These are phyloP conservation scores for Antennarius maculatus DNA, from an alignment of 2,797 vertebrate species.

Conservation along the genomic window DNA sequence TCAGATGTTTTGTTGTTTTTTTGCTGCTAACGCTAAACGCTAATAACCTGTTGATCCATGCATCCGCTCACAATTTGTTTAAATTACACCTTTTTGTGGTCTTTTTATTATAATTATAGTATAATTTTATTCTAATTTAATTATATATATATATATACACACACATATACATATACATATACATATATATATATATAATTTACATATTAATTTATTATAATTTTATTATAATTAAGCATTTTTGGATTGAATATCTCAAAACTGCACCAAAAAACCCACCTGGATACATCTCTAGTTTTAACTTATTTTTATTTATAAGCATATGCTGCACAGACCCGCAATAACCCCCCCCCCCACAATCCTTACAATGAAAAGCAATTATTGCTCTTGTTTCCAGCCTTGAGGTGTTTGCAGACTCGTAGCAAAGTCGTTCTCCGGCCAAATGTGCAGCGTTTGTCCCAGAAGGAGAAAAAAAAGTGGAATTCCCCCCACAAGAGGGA, in stretches of 20 bases:
- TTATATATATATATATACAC: no score
- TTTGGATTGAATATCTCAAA: no score
- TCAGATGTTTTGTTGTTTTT: conserved; percentile 33
- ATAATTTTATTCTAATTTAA: no score
- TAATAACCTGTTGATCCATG: conserved; percentile 70
- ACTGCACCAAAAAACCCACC: conserved; percentile 31
- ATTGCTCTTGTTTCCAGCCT: conserved; percentile 11
- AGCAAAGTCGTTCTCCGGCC: conserved; percentile 28
- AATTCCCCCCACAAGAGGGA: conserved; percentile 30
- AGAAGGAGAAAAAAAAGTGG: conserved; percentile 20
- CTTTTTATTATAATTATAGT: no score
- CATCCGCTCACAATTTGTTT: conserved; percentile 44
- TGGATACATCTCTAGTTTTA: conserved; percentile 46
- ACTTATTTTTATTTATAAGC: no score
- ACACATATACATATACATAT: no score
- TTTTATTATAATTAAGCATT: no score
- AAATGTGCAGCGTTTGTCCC: conserved; percentile 40
- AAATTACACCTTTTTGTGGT: conserved; percentile 25
- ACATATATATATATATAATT: no score
- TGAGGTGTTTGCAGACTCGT: conserved; percentile 41
- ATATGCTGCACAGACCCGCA: no score
- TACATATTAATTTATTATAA: background rate
- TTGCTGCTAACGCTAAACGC: conserved; percentile 49
- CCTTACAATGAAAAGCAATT: no score
- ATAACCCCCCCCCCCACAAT: no score